These are phyloP conservation scores for Coelopa pilipes DNA, from an alignment of 2,888 invertebrate species.

Conservation along the genomic window DNA sequence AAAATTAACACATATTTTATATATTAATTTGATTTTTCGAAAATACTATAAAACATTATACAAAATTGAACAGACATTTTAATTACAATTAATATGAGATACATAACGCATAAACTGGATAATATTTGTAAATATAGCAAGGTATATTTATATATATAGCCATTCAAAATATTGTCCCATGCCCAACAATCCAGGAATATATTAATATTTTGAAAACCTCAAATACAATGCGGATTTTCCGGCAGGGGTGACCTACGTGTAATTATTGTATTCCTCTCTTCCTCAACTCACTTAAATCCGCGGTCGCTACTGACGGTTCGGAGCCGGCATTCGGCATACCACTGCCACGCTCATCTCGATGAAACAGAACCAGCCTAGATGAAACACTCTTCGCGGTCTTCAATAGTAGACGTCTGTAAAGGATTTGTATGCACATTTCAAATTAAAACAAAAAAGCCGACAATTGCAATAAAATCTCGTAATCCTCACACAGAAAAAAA, in stretches of 20 bases:
- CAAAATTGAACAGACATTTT: no score
- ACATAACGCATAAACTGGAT: neutral
- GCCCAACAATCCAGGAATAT: no score
- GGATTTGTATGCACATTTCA: conserved; percentile 17
- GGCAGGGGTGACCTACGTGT: no score
- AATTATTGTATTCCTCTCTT: neutral
- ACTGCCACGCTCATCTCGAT: neutral
- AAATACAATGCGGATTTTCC: no score
- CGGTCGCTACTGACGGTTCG: neutral
- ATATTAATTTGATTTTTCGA: no score
- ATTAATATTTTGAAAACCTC: no score
- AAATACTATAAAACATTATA: no score
- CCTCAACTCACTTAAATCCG: neutral
- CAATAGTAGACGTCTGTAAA: neutral
- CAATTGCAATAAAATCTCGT: neutral
- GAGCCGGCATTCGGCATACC: neutral
- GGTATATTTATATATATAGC: neutral
- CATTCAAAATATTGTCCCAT: no score
- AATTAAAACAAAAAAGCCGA: neutral
- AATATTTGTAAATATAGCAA: neutral
- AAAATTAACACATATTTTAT: no score
- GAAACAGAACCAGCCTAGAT: neutral
- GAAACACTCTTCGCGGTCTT: neutral
- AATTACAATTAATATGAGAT: no score
- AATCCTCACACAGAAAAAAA: neutral